phyloP scores from a whole-genome alignment of 2,797 vertebrate genomes.

The Xerus rutilus region DNA sequence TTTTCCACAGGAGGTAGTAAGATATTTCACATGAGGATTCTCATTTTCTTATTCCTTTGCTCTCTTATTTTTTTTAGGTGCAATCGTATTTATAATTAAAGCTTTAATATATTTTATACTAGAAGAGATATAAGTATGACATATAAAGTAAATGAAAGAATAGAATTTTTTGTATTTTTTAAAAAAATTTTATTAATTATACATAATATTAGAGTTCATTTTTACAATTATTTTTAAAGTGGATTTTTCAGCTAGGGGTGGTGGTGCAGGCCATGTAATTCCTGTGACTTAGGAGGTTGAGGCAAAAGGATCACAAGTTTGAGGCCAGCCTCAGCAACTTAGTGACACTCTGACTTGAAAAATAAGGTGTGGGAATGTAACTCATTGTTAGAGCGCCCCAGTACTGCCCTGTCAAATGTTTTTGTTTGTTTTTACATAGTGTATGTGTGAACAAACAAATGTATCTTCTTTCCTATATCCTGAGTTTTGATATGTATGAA shows the following conservation, averaged over 20 bases:
- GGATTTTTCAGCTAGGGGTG: not conserved
- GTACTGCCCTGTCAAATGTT: not conserved
- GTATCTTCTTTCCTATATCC: not conserved
- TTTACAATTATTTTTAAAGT: not conserved
- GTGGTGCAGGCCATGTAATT: too few species aligned
- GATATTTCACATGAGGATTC: not conserved
- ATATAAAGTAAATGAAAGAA: not conserved
- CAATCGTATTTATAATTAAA: not conserved
- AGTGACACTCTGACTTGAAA: too few species aligned
- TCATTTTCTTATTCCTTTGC: conserved; percentile 42
- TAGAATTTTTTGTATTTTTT: not conserved
- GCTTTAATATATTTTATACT: conserved; percentile 47
- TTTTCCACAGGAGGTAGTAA: not conserved
- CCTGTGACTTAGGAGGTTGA: too few species aligned
- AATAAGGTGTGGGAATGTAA: not conserved
- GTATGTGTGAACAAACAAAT: too few species aligned
- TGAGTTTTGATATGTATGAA: not conserved
- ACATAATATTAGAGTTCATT: too few species aligned
- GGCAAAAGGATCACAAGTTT: too few species aligned
- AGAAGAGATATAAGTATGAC: conserved; percentile 28
- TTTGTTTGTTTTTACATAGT: too few species aligned
- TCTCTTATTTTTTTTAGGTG: conserved; percentile 31
- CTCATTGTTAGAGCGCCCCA: not conserved
- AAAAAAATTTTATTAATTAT: too few species aligned
- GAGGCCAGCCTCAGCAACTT: too few species aligned